Base-by-base conservation (phyloP, 2,888 invertebrate genomes). In the Epicampocera succincta region DNA sequence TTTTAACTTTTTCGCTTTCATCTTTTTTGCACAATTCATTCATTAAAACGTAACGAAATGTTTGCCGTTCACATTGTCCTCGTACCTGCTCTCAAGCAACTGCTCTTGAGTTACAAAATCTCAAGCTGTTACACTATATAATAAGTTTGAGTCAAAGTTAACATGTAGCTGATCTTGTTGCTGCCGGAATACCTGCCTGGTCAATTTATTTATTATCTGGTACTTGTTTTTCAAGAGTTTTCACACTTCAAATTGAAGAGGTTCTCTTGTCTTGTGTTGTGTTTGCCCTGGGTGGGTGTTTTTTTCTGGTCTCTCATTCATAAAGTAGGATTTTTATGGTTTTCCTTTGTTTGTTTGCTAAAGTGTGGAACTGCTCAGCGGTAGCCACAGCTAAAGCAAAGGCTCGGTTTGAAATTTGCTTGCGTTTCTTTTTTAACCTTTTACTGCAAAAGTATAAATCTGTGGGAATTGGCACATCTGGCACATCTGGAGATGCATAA, bases 171-270 rank as follows among this genome's bases (percentile, higher is more conserved):
- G 72, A 68, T 77, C 78, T 58, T 56, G 0, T 38, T 44, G 44
- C 29, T 42, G 11, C 42, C 25, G 11, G 42, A 44, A 15, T 11
- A 21, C n/a, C n/a, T n/a, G 38, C n/a, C n/a, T 79, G 46, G 11
- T 66, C 17, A 19, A 56, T 65, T 44, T 17, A 17, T 54, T 52
- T 54, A 54, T 52, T 52, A 66, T 21, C 29, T 29, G 38, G 54
- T 76, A 72, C 61, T 76, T 81, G 61, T 72, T 17, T 81, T 81
- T 80, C 75, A 29, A 82, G 74, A 75, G 77, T 77, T 68, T n/a
- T 56, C 61, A 85, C 86, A 88, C 89, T 89, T 87, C 85, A 88
- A 84, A 85, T 75, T 87, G 84, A 87, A 87, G 87, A 88, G 72
- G 54, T 42, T 63, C 44, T 58, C 76, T 66, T 63, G 52, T 73